These are phyloP conservation scores for Trachemys scripta DNA, from an alignment of 2,113 vertebrate species.

Conservation along the genomic window DNA sequence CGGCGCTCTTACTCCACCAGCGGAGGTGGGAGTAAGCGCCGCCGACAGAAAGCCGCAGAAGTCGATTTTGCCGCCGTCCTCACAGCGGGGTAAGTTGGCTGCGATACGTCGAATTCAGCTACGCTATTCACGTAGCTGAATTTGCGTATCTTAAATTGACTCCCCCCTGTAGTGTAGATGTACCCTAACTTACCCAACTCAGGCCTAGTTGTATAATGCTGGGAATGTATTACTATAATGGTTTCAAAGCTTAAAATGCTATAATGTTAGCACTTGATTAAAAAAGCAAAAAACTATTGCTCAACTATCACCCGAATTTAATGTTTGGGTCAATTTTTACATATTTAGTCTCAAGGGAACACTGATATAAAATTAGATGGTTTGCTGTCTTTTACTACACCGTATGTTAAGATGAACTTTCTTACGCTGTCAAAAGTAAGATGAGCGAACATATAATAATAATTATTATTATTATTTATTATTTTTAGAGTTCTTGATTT, in stretches of 20 bases:
- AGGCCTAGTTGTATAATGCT: not conserved
- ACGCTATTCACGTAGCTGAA: no score
- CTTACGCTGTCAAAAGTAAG: constrained; percentile 32
- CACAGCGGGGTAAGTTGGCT: no score
- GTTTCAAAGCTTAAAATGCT: constrained; percentile 17
- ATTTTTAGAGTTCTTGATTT: not conserved
- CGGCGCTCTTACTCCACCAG: no score
- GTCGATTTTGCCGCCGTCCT: no score
- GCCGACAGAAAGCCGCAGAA: no score
- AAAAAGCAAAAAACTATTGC: not conserved
- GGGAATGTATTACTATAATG: not conserved
- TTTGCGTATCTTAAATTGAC: no score
- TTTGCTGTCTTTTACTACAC: not conserved
- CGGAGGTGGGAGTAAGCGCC: no score
- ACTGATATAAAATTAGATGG: not conserved
- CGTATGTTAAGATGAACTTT: not conserved
- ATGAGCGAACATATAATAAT: not conserved
- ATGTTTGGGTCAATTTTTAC: not conserved
- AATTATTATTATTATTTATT: not conserved
- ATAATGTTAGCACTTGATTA: not conserved
- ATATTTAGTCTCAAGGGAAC: not conserved
- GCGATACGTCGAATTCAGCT: no score
- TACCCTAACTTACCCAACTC: not conserved
- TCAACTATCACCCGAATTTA: not conserved
- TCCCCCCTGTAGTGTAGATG: no score